A percentile compares a stretch with the other conserved stretches of the same genome.
Evolutionary conservation across 2,113 vertebrate genomes (phyloP).

Genomic region (Atherinomorus stipes): DNA sequence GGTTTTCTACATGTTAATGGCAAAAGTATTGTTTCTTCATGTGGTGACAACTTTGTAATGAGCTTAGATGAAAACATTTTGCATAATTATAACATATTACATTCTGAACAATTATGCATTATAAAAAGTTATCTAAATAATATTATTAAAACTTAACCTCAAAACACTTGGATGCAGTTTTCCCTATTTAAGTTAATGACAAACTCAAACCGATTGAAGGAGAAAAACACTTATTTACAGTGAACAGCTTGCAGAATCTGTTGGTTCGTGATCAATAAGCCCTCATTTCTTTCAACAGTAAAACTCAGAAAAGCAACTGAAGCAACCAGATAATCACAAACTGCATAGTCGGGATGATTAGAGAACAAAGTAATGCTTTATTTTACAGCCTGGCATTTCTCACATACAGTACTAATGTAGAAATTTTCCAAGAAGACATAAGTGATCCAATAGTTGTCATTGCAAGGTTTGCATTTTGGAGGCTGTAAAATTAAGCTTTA

Average conservation of each 20-base stretch:
- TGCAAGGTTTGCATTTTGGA: slow-evolving; percentile 61
- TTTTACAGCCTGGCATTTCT: slow-evolving; percentile 68
- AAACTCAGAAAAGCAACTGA: slow-evolving; percentile 14
- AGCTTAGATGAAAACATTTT: too few relatives aligned
- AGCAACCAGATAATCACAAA: slow-evolving; percentile 44
- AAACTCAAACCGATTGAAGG: not conserved
- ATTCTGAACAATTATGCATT: too few relatives aligned
- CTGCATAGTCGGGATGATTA: slow-evolving; percentile 49
- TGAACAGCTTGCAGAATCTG: not conserved
- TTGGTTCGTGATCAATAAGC: slow-evolving; percentile 1
- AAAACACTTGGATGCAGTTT: not conserved
- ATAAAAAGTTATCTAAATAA: too few relatives aligned
- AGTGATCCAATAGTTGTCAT: slow-evolving; percentile 49
- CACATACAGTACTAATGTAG: slow-evolving; percentile 62
- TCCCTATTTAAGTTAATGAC: not conserved
- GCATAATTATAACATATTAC: too few relatives aligned
- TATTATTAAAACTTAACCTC: not conserved
- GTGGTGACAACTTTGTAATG: too few relatives aligned
- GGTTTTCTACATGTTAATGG: too few relatives aligned
- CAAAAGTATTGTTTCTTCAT: too few relatives aligned
- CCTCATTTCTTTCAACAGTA: not conserved
- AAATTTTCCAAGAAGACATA: slow-evolving; percentile 57
- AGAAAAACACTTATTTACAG: slow-evolving; percentile 1
- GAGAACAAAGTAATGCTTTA: slow-evolving; percentile 69
- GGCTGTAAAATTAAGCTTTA: slow-evolving; percentile 79